Conservation (phyloP, 1,140 invertebrate species). For the Condylostylus longicornis region DNA sequence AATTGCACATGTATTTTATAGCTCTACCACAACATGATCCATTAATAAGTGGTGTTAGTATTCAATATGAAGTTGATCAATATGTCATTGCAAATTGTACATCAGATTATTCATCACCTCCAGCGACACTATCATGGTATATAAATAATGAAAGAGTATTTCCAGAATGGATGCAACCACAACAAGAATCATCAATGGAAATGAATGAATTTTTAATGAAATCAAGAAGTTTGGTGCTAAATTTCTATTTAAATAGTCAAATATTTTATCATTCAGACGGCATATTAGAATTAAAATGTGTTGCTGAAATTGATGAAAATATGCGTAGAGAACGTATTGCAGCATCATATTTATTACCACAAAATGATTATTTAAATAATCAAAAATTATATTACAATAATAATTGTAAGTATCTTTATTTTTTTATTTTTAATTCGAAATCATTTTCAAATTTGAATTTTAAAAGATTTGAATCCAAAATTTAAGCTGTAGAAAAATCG, state of each 20-base stretch:
- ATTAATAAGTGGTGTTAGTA: conserved; percentile 37
- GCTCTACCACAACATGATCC: conserved; percentile 41
- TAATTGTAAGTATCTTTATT: no score
- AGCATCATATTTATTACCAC: conserved; percentile 16
- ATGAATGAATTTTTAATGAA: conserved; percentile 27
- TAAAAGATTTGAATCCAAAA: no score
- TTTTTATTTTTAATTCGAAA: no score
- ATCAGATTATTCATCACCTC: conserved; percentile 40
- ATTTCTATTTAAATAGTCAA: conserved; percentile 26
- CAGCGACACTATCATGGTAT: conserved; percentile 44
- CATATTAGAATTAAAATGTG: conserved; percentile 24
- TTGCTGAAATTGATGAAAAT: conserved; percentile 30
- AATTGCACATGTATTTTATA: conserved; percentile 11
- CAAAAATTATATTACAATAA: no score
- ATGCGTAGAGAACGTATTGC: conserved; percentile 24
- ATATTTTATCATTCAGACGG: conserved; percentile 18
- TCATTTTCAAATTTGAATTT: no score
- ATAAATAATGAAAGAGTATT: conserved; percentile 42
- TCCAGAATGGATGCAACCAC: conserved; percentile 22
- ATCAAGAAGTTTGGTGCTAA: conserved; percentile 22
- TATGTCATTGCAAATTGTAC: conserved; percentile 42
- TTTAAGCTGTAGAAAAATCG: no score
- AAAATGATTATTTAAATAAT: conserved; percentile 30
- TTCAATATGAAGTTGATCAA: conserved; percentile 40
- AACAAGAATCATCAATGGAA: conserved; percentile 23